phyloP scores from a whole-genome alignment of 2,797 vertebrate genomes.

The Telmatherina bonti region DNA sequence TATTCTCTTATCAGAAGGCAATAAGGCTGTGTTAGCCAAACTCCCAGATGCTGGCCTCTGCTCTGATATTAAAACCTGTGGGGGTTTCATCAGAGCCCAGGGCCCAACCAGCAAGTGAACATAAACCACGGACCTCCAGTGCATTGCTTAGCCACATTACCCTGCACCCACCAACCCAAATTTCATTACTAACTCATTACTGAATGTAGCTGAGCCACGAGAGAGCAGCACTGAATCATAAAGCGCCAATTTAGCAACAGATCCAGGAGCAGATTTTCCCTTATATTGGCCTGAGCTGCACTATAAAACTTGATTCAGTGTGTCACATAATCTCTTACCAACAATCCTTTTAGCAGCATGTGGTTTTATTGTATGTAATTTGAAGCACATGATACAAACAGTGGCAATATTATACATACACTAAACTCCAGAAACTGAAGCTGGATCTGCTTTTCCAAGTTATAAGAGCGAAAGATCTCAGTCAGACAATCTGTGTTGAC shows the following conservation, averaged over 20 bases:
- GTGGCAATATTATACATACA: not conserved
- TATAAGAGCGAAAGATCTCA: not conserved
- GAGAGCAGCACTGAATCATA: slow-evolving; percentile 80
- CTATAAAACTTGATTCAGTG: slow-evolving; percentile 41
- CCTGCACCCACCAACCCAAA: slow-evolving; percentile 80
- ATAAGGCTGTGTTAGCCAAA: slow-evolving; percentile 74
- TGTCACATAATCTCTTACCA: slow-evolving; percentile 24
- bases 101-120: slow-evolving; percentile 80
- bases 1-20: slow-evolving; percentile 83
- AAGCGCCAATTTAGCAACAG: slow-evolving; percentile 81
- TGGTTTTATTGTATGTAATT: not conserved
- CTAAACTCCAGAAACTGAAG: slow-evolving; percentile 7
- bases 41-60: slow-evolving; percentile 52
- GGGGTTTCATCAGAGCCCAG: slow-evolving; percentile 82
- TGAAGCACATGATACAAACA: not conserved
- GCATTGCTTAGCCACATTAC: slow-evolving; percentile 87
- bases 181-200: slow-evolving; percentile 88
- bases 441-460: slow-evolving; percentile 41
- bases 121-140: slow-evolving; percentile 60
- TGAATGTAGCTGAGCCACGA: slow-evolving; percentile 69
- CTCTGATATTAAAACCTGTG: slow-evolving; percentile 81
- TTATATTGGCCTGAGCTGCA: slow-evolving; percentile 59
- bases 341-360: not conserved
- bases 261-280: slow-evolving; percentile 78
- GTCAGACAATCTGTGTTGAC: slow-evolving; percentile 44